Percentiles rank a stretch among this genome's conserved stretches.
Evolutionary conservation across 2,113 vertebrate genomes (phyloP).

Genomic region (Planiliza haematocheilus): DNA sequence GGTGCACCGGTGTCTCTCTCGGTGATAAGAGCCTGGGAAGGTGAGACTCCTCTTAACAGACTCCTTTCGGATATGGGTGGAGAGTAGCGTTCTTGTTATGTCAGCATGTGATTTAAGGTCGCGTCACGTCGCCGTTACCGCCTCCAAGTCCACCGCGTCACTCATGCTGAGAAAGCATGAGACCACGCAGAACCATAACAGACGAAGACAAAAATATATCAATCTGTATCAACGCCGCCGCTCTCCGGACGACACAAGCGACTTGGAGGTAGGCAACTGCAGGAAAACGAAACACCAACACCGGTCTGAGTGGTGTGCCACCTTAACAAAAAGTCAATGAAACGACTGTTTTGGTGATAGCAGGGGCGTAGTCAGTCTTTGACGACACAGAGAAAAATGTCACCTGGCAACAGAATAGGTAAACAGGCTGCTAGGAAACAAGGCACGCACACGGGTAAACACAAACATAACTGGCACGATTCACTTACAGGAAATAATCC

Average conservation of each 20-base stretch:
- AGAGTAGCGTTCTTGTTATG: constrained; percentile 69
- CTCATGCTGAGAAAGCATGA: constrained; percentile 25
- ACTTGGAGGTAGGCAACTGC: rapidly evolving
- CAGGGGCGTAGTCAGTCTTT: constrained; percentile 67
- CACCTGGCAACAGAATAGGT: constrained; percentile 78
- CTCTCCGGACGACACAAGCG: not conserved
- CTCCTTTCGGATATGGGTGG: constrained; percentile 75
- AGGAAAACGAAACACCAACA: not conserved
- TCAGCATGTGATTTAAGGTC: constrained; percentile 84
- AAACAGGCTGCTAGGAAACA: constrained; percentile 80
- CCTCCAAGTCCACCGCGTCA: not conserved
- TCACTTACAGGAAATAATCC: not conserved
- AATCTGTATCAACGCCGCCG: not conserved
- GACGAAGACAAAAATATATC: constrained; percentile 26
- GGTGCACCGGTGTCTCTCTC: constrained; percentile 28
- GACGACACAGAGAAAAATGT: constrained; percentile 74
- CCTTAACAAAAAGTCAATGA: constrained; percentile 77
- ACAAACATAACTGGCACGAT: constrained; percentile 33
- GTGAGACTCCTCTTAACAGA: constrained; percentile 74
- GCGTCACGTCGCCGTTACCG: constrained; percentile 23
- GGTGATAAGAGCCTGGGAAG: constrained; percentile 49
- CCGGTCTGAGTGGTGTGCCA: constrained; percentile 17
- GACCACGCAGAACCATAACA: not conserved
- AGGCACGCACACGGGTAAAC: constrained; percentile 52
- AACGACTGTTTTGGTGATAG: constrained; percentile 42